Evolutionary conservation across 2,888 invertebrate species (phyloP), one percentile per base, ranked within the genome.

Genomic region (Cybosia mesomella): DNA sequence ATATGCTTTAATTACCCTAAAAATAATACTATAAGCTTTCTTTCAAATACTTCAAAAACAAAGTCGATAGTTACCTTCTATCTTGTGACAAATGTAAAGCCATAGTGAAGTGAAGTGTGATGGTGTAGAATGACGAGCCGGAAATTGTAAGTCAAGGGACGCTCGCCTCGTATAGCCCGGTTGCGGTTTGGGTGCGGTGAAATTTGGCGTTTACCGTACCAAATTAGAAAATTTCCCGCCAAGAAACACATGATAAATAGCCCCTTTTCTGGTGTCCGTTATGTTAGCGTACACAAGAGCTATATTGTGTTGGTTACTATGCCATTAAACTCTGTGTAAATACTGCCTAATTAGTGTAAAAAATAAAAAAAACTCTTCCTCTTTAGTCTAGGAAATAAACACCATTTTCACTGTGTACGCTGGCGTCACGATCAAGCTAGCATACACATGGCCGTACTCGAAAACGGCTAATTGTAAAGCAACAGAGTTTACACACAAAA

Each of bases 161-260:
- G 83, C 85, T 81, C 83, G 85, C 85, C 81, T 84, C 85, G 80
- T 82, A 78, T 84, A 79, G 78, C 83, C 89, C 90, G 91, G 91
- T 91, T 88, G 89, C 82, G 79, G 77, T 75, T 65, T 71, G 80
- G 85, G 81, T 77, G 83, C 79, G 79, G 83, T 81, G 80, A 75
- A 85, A 84, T 90, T 90, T 87, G 85, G 86, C 87, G 85, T 86
- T 83, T 85, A 86, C 85, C 77, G 76, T 80, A 86, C 90, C 72
- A 83, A 91, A 88, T 91, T 91, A 91, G 89, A 90, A 77, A 84
- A 84, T 73, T 83, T 83, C 85, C 73, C 74, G 82, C 80, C 76
- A 81, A 72, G 82, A 82, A 79, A 84, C 81, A 70, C 75, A 83
- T 90, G 90, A 90, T 90, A 85, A 87, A 90, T 90, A 70, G 80